These are phyloP conservation scores for Camarhynchus parvulus DNA, from an alignment of 2,113 vertebrate species.

Conservation along the genomic window DNA sequence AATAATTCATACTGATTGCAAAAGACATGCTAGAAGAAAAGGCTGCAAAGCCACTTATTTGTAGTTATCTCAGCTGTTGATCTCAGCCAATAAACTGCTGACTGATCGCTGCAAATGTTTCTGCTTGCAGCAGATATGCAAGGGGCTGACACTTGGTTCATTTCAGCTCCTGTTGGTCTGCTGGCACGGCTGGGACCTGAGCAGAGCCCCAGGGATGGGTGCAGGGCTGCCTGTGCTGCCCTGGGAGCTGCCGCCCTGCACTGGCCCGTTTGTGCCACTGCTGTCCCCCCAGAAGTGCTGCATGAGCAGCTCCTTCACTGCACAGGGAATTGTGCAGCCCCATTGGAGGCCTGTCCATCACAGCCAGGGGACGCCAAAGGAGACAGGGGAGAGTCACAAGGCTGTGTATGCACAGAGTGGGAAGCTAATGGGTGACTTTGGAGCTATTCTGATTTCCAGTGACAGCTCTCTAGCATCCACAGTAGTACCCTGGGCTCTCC, in stretches of 20 bases:
- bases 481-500: background rate
- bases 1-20: conserved; percentile 58
- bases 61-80: conserved; percentile 61
- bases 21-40: conserved; percentile 51
- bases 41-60: conserved; percentile 64
- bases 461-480: background rate
- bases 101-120: conserved; percentile 48
- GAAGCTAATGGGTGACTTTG: background rate
- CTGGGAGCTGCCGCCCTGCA: fast-evolving
- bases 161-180: background rate
- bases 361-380: background rate
- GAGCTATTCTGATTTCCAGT: background rate
- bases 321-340: background rate
- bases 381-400: background rate
- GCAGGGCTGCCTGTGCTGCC: background rate
- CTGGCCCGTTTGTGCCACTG: background rate
- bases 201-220: background rate
- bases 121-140: conserved; percentile 3
- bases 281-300: background rate
- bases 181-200: background rate
- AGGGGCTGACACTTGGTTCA: background rate
- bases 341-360: background rate
- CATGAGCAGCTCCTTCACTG: background rate
- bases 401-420: background rate
- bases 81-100: conserved; percentile 63